Evolutionary conservation across 2,797 vertebrate species (phyloP).

Genomic region (Simalia tracyae): DNA sequence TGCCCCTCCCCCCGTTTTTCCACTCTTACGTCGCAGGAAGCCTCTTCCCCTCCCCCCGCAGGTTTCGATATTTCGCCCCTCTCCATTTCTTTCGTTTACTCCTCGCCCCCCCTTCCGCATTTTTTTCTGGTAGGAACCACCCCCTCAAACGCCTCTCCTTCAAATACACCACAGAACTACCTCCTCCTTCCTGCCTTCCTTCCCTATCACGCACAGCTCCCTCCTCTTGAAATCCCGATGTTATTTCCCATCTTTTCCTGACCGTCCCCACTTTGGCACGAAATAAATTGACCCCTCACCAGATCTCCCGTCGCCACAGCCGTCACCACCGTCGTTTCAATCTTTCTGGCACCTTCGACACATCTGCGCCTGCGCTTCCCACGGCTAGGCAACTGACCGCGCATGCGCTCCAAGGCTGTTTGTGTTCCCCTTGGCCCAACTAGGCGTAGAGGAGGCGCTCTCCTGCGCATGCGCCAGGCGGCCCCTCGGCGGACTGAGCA

Average conservation of each 20-base stretch:
- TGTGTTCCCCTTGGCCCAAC: no score
- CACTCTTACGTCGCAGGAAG: not conserved
- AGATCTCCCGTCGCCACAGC: not conserved
- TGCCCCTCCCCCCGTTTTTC: not conserved
- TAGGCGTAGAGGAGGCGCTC: accelerated
- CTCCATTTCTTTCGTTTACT: not conserved
- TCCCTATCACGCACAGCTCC: not conserved
- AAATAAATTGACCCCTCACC: not conserved
- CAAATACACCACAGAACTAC: not conserved
- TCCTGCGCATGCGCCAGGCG: accelerated
- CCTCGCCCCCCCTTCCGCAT: not conserved
- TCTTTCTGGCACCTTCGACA: slow-evolving; percentile 68
- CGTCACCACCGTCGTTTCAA: slow-evolving; percentile 23
- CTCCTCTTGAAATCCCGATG: not conserved
- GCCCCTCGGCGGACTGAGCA: not conserved
- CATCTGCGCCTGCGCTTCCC: slow-evolving; percentile 64
- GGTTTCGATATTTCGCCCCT: not conserved
- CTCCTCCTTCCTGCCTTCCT: not conserved
- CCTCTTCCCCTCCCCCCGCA: not conserved
- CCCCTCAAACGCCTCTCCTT: not conserved
- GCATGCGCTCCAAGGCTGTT: slow-evolving; percentile 17
- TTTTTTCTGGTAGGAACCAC: not conserved
- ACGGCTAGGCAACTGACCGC: slow-evolving; percentile 25
- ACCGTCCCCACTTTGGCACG: not conserved
- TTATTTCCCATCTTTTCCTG: not conserved